A percentile compares a stretch with the other conserved stretches of the same genome.
These are phyloP conservation scores for Lamproptera curius DNA, from an alignment of 2,888 invertebrate species.

Conservation along the genomic window DNA sequence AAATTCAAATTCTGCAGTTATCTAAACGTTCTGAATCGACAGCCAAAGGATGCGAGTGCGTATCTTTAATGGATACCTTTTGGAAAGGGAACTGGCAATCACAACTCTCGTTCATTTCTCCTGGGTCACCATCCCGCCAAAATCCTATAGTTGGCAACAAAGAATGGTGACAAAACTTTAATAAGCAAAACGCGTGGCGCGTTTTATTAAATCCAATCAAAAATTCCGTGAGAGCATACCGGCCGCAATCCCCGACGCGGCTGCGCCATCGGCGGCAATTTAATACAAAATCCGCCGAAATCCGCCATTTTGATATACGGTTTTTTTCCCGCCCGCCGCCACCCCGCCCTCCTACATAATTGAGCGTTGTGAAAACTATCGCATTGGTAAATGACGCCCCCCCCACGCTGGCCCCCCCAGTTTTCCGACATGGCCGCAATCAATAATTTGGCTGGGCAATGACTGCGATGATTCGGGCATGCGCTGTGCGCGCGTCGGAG, in stretches of 20 bases:
- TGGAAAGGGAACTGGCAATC: too few species aligned
- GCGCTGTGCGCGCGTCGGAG: slow-evolving; percentile 51
- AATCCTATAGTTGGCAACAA: too few species aligned
- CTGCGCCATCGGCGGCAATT: slow-evolving; percentile 67
- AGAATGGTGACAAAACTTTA: too few species aligned
- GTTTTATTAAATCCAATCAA: slow-evolving; percentile 45
- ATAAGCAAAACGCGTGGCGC: slow-evolving; percentile 18
- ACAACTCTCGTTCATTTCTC: too few species aligned
- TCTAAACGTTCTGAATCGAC: too few species aligned
- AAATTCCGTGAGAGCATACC: slow-evolving; percentile 39
- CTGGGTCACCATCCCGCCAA: too few species aligned
- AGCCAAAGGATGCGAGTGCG: too few species aligned
- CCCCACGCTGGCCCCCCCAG: slow-evolving; percentile 41
- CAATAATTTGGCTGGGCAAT: slow-evolving; percentile 77
- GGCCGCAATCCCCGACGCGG: slow-evolving; percentile 51
- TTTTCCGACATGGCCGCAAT: slow-evolving; percentile 75
- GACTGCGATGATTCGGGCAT: slow-evolving; percentile 75
- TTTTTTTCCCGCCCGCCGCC: slow-evolving; percentile 61
- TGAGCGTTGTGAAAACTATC: slow-evolving; percentile 77
- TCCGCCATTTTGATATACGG: slow-evolving; percentile 67
- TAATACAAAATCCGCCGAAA: slow-evolving; percentile 66
- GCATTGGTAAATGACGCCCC: slow-evolving; percentile 67
- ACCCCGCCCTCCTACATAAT: slow-evolving; percentile 61
- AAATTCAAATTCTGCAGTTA: too few species aligned
- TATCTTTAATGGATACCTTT: too few species aligned